A percentile compares a stretch with the other conserved stretches of the same genome.
Evolutionary conservation across 2,113 vertebrate genomes (phyloP).

Genomic region (Oxyura jamaicensis): DNA sequence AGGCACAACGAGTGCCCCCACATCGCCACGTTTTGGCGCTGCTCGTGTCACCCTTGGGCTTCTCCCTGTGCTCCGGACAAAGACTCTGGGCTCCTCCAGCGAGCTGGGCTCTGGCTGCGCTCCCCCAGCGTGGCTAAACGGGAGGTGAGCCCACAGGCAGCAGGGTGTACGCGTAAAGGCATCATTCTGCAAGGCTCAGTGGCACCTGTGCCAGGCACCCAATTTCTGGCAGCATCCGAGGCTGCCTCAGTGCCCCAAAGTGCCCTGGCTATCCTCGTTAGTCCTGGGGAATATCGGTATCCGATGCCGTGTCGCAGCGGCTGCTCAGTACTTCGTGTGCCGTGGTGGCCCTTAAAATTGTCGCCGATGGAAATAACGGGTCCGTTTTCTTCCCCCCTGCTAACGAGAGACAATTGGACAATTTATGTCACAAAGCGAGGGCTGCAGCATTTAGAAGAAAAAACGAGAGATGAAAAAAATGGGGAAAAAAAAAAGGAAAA

Average conservation of each 20-base stretch:
- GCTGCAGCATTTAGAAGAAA: neutral
- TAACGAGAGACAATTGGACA: conserved; percentile 30
- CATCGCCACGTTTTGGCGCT: too few species aligned
- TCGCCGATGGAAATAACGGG: conserved; percentile 26
- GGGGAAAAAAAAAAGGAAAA: neutral
- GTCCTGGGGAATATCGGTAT: conserved; percentile 20
- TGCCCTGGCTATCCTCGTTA: neutral
- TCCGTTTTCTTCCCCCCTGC: neutral
- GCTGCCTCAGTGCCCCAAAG: neutral
- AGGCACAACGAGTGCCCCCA: too few species aligned
- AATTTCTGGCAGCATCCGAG: neutral
- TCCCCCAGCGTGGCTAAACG: too few species aligned
- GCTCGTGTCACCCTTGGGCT: too few species aligned
- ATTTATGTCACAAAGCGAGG: conserved; percentile 19
- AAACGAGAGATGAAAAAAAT: neutral
- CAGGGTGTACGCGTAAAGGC: neutral
- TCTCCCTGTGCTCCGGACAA: too few species aligned
- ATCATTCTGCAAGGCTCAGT: neutral
- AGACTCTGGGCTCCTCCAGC: too few species aligned
- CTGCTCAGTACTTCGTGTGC: conserved; percentile 21
- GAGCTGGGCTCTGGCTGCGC: too few species aligned
- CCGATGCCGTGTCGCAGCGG: neutral
- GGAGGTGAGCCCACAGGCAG: too few species aligned
- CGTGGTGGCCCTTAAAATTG: conserved; percentile 21
- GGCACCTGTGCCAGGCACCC: neutral